Evolutionary conservation across 2,888 invertebrate genomes (phyloP), one percentile per base, ranked within the genome.

Genomic region (Halocaridina rubra): DNA sequence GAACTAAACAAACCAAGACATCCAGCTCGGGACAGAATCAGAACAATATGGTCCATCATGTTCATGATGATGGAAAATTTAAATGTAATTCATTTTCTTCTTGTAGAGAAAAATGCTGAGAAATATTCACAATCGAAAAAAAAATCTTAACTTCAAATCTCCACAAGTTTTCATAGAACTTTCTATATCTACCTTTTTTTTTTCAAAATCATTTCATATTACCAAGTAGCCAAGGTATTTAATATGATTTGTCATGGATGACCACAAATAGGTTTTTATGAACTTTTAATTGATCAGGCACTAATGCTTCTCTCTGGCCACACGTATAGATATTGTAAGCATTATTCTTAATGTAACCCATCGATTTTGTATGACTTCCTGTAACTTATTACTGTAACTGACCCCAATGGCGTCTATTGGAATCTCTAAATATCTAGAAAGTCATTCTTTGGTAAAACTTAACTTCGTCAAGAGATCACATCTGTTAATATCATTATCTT

Each of bases 311-410:
- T 53, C 75, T 8, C 29, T 29, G 53, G 29, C 19, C 57, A 53
- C 57, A 75, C 53, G 22, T 24, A 75, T 75, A 19, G 57, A 3
- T 1, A 75, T 75, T 1, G 75, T 39, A 75, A 75, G 71, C 57
- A 75, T 75, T 75, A 75, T 75, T 27, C 19, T 75, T 19, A 75
- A 53, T 53, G 75, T 19, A 27, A 75, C 57, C 75, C 39, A 32
- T n/a, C 39, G 24, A 75, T 75, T 75, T n/a, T 46, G 75, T 8
- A 57, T 75, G 75, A 53, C 75, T 3, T 53, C 53, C 1, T 75
- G 75, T 33, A 71, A 71, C 19, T 71, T 10, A 29, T 32, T 33
- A 71, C 4, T 27, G 71, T 71, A 30, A 30, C 39, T 75, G 57
- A 57, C 39, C 1, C 4, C 22, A 75, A 53, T 10, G 29, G 53